Evolutionary conservation across 2,113 vertebrate genomes (phyloP).

Genomic region (Piprites chloris): DNA sequence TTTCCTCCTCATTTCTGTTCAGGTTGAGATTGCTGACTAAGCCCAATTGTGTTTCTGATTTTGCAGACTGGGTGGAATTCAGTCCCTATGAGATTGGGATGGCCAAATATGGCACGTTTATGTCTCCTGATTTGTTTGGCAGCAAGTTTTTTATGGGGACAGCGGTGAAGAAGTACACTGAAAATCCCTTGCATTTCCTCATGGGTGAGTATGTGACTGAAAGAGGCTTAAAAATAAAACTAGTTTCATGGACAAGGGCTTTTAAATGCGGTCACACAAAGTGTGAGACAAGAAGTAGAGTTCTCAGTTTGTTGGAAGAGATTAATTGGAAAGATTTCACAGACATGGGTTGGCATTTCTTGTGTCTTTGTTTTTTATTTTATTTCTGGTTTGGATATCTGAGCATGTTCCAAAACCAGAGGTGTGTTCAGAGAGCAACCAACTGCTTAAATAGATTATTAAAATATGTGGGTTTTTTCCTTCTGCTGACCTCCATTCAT

Average conservation of each 20-base stretch:
- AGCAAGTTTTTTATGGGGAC: slow-evolving; percentile 99
- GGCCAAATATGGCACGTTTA: slow-evolving; percentile 98
- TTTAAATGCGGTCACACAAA: neutral
- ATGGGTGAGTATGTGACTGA: slow-evolving; percentile 85
- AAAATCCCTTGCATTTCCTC: slow-evolving; percentile 96
- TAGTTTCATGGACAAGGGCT: neutral
- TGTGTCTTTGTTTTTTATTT: neutral
- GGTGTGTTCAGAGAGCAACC: neutral
- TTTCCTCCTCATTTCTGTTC: neutral
- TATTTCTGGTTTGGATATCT: neutral
- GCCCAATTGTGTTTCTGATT: neutral
- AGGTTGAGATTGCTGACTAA: neutral
- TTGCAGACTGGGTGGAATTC: slow-evolving; percentile 97
- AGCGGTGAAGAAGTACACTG: slow-evolving; percentile 87
- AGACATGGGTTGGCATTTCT: neutral
- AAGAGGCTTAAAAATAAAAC: neutral
- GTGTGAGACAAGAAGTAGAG: neutral
- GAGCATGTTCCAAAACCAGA: neutral
- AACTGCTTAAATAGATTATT: neutral
- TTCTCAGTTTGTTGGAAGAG: neutral
- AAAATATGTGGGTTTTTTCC: neutral
- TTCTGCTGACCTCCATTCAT: neutral
- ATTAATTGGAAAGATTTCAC: neutral
- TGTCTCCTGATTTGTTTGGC: slow-evolving; percentile 93
- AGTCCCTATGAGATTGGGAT: slow-evolving; percentile 97